Base-by-base conservation (phyloP, 1,140 invertebrate species). In the Megalonaias nervosa region DNA sequence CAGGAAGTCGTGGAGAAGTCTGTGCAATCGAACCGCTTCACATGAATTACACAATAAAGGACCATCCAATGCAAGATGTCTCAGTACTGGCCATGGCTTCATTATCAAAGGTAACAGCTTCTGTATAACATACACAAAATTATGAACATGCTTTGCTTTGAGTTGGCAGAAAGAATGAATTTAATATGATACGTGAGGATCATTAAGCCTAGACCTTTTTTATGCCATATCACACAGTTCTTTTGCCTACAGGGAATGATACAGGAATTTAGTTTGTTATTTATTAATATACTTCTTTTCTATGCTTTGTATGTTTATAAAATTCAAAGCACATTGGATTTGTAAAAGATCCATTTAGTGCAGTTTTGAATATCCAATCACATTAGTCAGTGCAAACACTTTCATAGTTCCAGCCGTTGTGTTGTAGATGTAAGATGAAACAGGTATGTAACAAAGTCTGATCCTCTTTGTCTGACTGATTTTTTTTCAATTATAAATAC, bases 1-100 rank as follows among this genome's bases (percentile, higher is more conserved):
- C 96, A 70, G 96, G 97, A 61, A 89, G 97, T 70, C 93, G 97
- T 69, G 98, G 98, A 1, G 98, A 99, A 93, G 98, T 97, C 60
- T 96, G 96, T 87, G 93, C 94, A n/a, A 92, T 98, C 58, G 96
- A 97, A 88, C 96, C 96, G 1, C 91, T 98, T 4, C 91, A 95
- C 57, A 93, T 96, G 80, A 93, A 94, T 84, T 84, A 86, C 21
- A 89, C 93, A 92, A 84, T 95, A 74, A 93, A 94, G 70, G 92
- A 93, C 59, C 94, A 95, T 87, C 94, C 95, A 3, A 90, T 96
- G 93, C 94, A 88, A 72, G 94, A 94, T 87, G 94, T 94, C 84
- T 93, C 98, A 74, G 67, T 92, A 17, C 93, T 99, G 68, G 97
- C 97, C 6, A 94, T 99, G 93, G 97, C 97, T 0, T 98, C 97